phyloP scores from a whole-genome alignment of 64 coral and sea anemone genomes.

The Stichodactyla helianthus region DNA sequence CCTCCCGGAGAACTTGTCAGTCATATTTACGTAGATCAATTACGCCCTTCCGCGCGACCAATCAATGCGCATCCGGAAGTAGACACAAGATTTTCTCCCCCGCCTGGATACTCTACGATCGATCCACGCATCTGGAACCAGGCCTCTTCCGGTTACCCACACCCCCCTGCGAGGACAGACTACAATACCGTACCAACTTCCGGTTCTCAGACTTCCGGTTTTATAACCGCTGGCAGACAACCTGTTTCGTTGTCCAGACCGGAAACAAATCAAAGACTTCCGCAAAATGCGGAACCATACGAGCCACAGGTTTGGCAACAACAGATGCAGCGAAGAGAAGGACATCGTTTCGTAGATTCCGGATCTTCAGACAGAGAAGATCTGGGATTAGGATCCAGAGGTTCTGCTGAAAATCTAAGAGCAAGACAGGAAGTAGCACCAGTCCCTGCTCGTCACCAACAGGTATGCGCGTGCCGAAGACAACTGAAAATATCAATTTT shows the following conservation, averaged over 20 bases:
- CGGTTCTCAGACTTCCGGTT: constrained; percentile 20
- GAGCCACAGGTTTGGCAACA: constrained; percentile 31
- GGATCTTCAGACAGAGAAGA: not conserved
- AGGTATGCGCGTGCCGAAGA: not conserved
- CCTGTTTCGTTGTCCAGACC: constrained; percentile 17
- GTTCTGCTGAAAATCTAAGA: not conserved
- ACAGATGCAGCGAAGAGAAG: constrained; percentile 25
- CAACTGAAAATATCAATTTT: no score
- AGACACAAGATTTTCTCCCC: constrained; percentile 15
- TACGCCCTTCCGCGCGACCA: not conserved
- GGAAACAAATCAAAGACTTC: constrained; percentile 19
- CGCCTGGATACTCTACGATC: constrained; percentile 30
- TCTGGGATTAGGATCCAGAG: not conserved
- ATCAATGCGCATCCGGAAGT: not conserved
- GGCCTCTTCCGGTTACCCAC: not conserved
- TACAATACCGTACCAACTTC: not conserved
- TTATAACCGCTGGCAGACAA: constrained; percentile 15
- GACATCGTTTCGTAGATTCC: not conserved
- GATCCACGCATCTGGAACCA: constrained; percentile 14
- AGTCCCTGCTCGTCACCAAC: not conserved
- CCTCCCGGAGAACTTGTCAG: not conserved
- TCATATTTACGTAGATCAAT: constrained; percentile 28
- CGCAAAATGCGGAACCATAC: constrained; percentile 1
- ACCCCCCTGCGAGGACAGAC: not conserved
- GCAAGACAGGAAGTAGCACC: not conserved